Percentiles rank a stretch among this genome's conserved stretches.
phyloP scores from a whole-genome alignment of 2,888 invertebrate species.

The Heliconius hortense region DNA sequence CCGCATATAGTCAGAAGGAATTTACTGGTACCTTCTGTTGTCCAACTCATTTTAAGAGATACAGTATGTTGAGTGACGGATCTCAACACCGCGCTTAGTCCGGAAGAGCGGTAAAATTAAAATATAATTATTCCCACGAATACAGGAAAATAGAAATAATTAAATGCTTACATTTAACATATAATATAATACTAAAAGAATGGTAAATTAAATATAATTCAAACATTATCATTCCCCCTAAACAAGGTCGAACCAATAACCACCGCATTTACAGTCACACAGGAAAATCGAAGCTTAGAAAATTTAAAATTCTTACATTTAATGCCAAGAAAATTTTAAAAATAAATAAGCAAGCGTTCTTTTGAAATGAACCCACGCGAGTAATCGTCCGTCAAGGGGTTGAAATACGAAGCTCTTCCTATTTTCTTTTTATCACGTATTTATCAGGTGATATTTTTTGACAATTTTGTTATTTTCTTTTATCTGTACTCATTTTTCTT shows the following conservation, averaged over 20 bases:
- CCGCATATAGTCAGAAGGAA: neutral
- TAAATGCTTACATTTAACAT: too few relatives aligned
- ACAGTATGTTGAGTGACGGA: too few relatives aligned
- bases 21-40: neutral
- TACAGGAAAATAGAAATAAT: too few relatives aligned
- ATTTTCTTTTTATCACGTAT: neutral
- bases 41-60: too few relatives aligned
- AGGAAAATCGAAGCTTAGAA: neutral
- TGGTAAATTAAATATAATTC: too few relatives aligned
- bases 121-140: too few relatives aligned
- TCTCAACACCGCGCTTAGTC: too few relatives aligned
- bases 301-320: neutral
- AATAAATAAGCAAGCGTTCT: neutral
- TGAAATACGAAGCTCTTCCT: neutral
- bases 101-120: too few relatives aligned
- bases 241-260: neutral
- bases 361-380: constrained; percentile 8
- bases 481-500: too few relatives aligned
- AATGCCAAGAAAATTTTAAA: neutral
- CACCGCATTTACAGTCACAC: neutral
- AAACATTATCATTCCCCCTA: neutral
- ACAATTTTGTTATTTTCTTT: neutral
- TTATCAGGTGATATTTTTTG: neutral
- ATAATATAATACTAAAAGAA: too few relatives aligned
- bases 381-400: constrained; percentile 13